phyloP scores from a whole-genome alignment of 1,140 invertebrate species.

The Samia ricini region DNA sequence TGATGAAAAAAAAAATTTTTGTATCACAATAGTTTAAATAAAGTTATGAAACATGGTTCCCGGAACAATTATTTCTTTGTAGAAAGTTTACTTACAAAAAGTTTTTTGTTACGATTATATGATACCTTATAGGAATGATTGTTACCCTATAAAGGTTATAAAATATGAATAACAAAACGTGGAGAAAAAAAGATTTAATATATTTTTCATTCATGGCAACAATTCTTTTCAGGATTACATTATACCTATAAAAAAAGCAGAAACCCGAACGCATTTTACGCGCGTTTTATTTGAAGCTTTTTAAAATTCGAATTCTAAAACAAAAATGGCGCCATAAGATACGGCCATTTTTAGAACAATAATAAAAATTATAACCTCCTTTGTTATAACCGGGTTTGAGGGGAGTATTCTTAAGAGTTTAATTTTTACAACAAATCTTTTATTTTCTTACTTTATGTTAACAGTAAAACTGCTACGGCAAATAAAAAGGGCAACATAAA shows the following conservation, averaged over 20 bases:
- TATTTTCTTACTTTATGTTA: constrained; percentile 53
- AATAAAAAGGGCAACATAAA: constrained; percentile 52
- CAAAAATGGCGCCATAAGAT: constrained; percentile 44
- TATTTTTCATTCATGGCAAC: not conserved
- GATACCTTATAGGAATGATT: too few relatives aligned
- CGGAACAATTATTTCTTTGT: too few relatives aligned
- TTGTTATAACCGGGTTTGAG: constrained; percentile 46
- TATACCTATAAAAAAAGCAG: constrained; percentile 39
- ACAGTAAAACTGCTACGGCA: constrained; percentile 48
- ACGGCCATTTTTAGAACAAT: constrained; percentile 47
- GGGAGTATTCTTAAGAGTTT: constrained; percentile 54
- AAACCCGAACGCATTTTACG: constrained; percentile 46
- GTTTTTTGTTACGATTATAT: too few relatives aligned
- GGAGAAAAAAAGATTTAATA: not conserved
- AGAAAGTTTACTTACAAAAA: too few relatives aligned
- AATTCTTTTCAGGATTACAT: constrained; percentile 3
- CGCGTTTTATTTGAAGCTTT: constrained; percentile 49
- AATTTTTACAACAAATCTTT: constrained; percentile 68
- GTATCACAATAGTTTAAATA: too few relatives aligned
- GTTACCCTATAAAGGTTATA: too few relatives aligned
- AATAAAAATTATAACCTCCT: constrained; percentile 59
- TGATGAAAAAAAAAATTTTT: too few relatives aligned
- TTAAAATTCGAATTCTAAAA: constrained; percentile 57
- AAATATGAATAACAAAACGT: not conserved
- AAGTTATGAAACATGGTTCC: too few relatives aligned